Percentiles rank a stretch among this genome's conserved stretches.
phyloP scores from a whole-genome alignment of 2,113 vertebrate species.

The Scomber japonicus region DNA sequence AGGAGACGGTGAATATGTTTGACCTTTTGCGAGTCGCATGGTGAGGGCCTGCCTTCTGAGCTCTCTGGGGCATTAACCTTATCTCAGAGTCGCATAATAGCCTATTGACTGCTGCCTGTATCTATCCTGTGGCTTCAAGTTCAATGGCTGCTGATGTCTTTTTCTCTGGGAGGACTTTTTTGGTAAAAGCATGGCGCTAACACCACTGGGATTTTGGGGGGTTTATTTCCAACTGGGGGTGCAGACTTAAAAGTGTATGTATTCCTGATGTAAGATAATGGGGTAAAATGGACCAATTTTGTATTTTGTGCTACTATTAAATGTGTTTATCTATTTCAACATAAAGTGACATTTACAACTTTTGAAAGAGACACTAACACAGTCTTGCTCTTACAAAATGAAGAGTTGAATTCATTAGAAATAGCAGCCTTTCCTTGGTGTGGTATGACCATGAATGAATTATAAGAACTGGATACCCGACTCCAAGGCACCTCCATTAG shows the following conservation, averaged over 20 bases:
- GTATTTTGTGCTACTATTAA: neutral
- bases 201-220: neutral
- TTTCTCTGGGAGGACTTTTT: conserved; percentile 36
- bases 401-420: no score
- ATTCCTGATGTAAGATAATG: neutral
- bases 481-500: no score
- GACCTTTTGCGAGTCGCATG: conserved; percentile 58
- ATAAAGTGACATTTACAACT: neutral
- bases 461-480: no score
- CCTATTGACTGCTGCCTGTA: conserved; percentile 55
- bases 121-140: conserved; percentile 36
- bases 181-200: neutral
- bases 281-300: neutral
- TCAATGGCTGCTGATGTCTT: conserved; percentile 43
- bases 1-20: conserved; percentile 62
- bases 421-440: no score
- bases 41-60: conserved; percentile 42
- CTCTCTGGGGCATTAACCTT: conserved; percentile 67
- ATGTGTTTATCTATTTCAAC: neutral
- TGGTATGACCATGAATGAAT: no score
- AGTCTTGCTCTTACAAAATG: no score
- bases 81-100: conserved; percentile 68
- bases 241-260: neutral
- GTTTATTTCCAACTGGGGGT: neutral
- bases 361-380: neutral